Conservation (phyloP, 2,113 vertebrate genomes). For the Semnornis frantzii region DNA sequence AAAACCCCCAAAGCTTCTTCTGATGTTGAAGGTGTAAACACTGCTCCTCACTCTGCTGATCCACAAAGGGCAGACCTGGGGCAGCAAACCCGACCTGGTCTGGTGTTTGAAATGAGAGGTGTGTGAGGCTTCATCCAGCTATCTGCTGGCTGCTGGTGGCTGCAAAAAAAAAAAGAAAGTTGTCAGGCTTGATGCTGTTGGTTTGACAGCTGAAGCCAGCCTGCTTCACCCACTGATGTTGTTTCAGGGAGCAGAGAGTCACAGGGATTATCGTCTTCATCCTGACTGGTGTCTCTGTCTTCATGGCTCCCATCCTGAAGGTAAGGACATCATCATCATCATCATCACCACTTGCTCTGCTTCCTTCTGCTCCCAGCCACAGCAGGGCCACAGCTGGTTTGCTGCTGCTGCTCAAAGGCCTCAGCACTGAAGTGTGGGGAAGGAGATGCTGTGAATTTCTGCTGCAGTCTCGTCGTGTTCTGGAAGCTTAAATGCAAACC, state of each 20-base stretch:
- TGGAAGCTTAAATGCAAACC: not conserved
- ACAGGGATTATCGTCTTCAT: constrained; percentile 92
- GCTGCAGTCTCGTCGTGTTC: not conserved
- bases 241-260: constrained; percentile 92
- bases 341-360: not conserved
- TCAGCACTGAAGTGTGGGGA: not conserved
- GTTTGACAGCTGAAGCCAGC: not conserved
- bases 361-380: not conserved
- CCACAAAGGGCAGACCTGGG: not conserved
- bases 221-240: constrained; percentile 60
- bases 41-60: not conserved
- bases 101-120: not conserved
- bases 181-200: not conserved
- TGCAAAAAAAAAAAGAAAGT: not conserved
- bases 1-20: not conserved
- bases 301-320: constrained; percentile 99
- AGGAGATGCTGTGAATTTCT: not conserved
- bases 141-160: not conserved
- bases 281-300: constrained; percentile 95
- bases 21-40: not conserved
- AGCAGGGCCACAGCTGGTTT: not conserved
- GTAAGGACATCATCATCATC: constrained; percentile 67
- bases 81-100: rapidly evolving
- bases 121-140: not conserved
- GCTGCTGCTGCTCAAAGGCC: not conserved